Conservation (phyloP, 2,113 vertebrate genomes). For the Pseudopipra pipra region DNA sequence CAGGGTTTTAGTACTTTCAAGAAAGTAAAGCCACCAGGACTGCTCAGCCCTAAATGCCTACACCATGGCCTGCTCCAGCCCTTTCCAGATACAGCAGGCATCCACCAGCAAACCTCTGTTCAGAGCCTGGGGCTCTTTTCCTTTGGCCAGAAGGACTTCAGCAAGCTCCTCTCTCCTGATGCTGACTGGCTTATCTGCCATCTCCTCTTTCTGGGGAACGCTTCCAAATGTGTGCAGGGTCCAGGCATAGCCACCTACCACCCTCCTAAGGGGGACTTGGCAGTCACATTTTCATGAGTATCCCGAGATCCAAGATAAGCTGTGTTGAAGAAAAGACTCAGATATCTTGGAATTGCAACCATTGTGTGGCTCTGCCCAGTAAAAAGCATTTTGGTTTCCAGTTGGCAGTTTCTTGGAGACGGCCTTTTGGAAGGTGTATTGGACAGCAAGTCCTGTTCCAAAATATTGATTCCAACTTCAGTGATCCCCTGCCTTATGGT, state of each 20-base stretch:
- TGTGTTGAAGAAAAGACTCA: background rate
- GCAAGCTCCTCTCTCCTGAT: background rate
- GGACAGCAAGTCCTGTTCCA: background rate
- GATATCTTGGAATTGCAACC: background rate
- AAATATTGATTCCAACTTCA: background rate
- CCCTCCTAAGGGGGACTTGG: background rate
- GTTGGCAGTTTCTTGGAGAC: background rate
- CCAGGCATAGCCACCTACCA: background rate
- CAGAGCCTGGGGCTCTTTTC: background rate
- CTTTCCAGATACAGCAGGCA: background rate
- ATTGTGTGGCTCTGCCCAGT: background rate
- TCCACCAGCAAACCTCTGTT: background rate
- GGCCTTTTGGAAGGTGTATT: background rate
- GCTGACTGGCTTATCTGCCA: background rate
- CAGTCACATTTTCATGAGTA: background rate
- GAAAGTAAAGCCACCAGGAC: background rate
- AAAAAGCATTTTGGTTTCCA: background rate
- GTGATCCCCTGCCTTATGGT: background rate
- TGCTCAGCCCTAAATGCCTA: background rate
- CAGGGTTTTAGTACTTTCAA: background rate
- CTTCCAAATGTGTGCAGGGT: accelerated
- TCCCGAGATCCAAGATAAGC: background rate
- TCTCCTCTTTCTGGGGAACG: background rate
- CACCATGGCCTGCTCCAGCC: background rate
- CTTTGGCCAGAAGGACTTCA: background rate